Base-by-base conservation (phyloP, 2,113 vertebrate genomes). In the Trochalopteron elliotii region DNA sequence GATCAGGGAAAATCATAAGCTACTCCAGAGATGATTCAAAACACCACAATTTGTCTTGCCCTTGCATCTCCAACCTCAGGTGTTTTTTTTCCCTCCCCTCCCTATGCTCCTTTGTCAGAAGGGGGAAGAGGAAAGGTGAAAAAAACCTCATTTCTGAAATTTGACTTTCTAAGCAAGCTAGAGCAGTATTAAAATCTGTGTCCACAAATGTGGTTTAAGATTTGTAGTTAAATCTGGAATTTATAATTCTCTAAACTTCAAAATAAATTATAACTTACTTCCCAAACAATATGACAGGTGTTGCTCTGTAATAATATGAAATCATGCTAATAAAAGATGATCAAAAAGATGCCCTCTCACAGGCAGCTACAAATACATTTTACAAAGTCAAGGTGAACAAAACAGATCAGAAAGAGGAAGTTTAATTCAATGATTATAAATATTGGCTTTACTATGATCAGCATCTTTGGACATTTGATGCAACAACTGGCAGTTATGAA, bases 51-150 rank as follows among this genome's bases (percentile, higher is more conserved):
- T 31, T 68, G 8, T 61, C 50, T 86, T 3, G 3, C 7, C 6
- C 50, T 23, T 6, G 2, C 20, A n/a, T 35, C 9, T 78, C 33
- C 30, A 77, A 1, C 9, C 12, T 53, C 35, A 25, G 14, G 16
- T 49, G 17, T 0, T 63, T 72, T 42, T 42, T 71, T 70, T 10
- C 39, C 24, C 16, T 64, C 18, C 21, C 39, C 6, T 37, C 25
- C 4, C 20, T 13, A 28, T 13, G 31, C 12, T 67, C 47, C 71
- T 47, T 45, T 33, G 21, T 30, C 39, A 25, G 24, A 40, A 64
- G 44, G 10, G 4, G 5, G 4, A 23, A 64, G 17, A 8, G 8
- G 6, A 27, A 20, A 15, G 4, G 5, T 2, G 9, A 7, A 17
- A 30, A 69, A 70, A 39, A 45, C 2, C 13, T 35, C 0, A 39